phyloP scores from a whole-genome alignment of 2,888 invertebrate species.

The Sesamia inferens region DNA sequence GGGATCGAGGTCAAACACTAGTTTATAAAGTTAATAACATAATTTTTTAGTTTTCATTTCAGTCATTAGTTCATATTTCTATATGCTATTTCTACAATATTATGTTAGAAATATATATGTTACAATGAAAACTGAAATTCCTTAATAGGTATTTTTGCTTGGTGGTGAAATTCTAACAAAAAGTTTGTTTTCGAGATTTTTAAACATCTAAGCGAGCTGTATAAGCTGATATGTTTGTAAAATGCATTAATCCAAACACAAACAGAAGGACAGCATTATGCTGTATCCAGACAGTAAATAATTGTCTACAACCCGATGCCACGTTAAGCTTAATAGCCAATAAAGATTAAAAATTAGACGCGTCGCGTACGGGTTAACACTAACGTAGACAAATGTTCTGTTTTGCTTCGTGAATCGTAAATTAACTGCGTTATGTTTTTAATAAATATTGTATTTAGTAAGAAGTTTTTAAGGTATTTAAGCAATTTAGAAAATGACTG shows the following conservation, averaged over 20 bases:
- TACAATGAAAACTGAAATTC: too few relatives aligned
- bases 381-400: constrained; percentile 44
- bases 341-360: constrained; percentile 70
- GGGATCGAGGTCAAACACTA: too few relatives aligned
- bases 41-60: too few relatives aligned
- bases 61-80: too few relatives aligned
- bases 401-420: constrained; percentile 24
- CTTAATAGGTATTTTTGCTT: too few relatives aligned
- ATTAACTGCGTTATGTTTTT: constrained; percentile 8
- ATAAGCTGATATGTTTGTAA: neutral
- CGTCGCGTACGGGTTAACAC: constrained; percentile 19
- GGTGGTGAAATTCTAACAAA: neutral
- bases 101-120: too few relatives aligned
- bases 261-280: constrained; percentile 65
- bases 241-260: constrained; percentile 31
- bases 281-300: constrained; percentile 62
- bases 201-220: neutral
- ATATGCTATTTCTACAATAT: too few relatives aligned
- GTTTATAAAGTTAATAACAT: too few relatives aligned
- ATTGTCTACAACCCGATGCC: constrained; percentile 57
- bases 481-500: constrained; percentile 24
- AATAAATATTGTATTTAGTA: constrained; percentile 7
- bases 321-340: constrained; percentile 69
- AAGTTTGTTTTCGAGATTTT: neutral
- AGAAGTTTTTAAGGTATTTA: neutral